Conservation (phyloP, 64 coral and sea anemone genomes). For the Exaiptasia diaphana region DNA sequence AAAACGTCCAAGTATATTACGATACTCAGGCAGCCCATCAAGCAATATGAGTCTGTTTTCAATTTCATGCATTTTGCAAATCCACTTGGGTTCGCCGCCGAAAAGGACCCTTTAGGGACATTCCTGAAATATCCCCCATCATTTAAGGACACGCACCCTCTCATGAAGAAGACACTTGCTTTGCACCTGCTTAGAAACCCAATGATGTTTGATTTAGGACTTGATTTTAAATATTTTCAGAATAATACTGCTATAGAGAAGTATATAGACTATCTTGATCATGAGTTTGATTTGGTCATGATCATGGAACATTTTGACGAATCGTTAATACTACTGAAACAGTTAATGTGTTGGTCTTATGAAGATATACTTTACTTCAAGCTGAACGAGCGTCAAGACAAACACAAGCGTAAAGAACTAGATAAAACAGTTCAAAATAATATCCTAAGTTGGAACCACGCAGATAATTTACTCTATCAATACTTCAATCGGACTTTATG, state of each 20-base stretch:
- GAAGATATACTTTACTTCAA: constrained; percentile 88
- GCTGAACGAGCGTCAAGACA: constrained; percentile 76
- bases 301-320: constrained; percentile 92
- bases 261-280: constrained; percentile 56
- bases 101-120: constrained; percentile 64
- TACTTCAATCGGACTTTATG: constrained; percentile 76
- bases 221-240: constrained; percentile 85
- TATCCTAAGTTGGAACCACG: constrained; percentile 84
- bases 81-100: constrained; percentile 51
- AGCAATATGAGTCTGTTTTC: constrained; percentile 81
- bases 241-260: constrained; percentile 63
- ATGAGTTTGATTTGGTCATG: constrained; percentile 77
- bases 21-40: constrained; percentile 59
- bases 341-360: constrained; percentile 64
- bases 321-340: constrained; percentile 69
- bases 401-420: constrained; percentile 48
- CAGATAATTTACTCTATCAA: constrained; percentile 73
- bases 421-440: constrained; percentile 46
- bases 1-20: constrained; percentile 53
- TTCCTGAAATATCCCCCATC: constrained; percentile 75
- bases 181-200: constrained; percentile 77
- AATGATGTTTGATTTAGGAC: constrained; percentile 82
- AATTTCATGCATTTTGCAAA: constrained; percentile 85
- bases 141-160: constrained; percentile 41
- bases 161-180: constrained; percentile 60